A percentile compares a stretch with the other conserved stretches of the same genome.
Conservation (phyloP, 2,797 vertebrate genomes). For the Sebastes cheni region DNA sequence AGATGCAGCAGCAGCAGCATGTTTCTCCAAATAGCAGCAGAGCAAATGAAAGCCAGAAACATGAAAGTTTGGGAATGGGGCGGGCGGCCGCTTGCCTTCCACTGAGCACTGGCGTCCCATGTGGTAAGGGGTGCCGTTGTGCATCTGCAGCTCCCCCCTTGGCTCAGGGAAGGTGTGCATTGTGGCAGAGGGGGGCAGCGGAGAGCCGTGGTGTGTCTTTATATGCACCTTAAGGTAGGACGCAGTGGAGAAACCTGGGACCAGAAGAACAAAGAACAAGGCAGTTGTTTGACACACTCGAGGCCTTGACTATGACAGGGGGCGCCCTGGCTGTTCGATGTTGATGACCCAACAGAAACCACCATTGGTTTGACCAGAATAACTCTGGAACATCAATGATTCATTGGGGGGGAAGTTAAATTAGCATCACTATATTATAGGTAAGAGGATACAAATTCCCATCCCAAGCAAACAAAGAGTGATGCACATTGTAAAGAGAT, state of each 20-base stretch:
- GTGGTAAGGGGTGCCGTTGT: slow-evolving; percentile 98
- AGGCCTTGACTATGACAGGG: slow-evolving; percentile 53
- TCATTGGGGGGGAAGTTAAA: background rate
- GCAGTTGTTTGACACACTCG: slow-evolving; percentile 68
- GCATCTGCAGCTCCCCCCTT: slow-evolving; percentile 92
- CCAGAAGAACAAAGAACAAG: slow-evolving; percentile 82
- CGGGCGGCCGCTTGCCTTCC: slow-evolving; percentile 95
- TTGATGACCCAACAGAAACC: background rate
- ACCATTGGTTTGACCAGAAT: background rate
- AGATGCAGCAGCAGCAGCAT: slow-evolving; percentile 50
- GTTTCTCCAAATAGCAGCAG: slow-evolving; percentile 71
- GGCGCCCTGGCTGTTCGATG: background rate
- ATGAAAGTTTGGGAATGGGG: slow-evolving; percentile 69
- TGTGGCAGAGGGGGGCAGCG: slow-evolving; percentile 80
- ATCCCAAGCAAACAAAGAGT: background rate
- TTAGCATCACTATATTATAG: background rate
- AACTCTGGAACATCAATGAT: background rate
- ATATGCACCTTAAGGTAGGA: slow-evolving; percentile 99
- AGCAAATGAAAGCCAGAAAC: slow-evolving; percentile 77
- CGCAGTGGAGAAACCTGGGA: slow-evolving; percentile 99
- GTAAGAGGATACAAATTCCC: background rate
- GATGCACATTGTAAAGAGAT: background rate
- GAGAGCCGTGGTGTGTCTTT: slow-evolving; percentile 99
- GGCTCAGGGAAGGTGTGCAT: slow-evolving; percentile 91
- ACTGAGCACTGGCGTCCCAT: slow-evolving; percentile 99